These are phyloP conservation scores for Camponotus vicinus DNA, from an alignment of 1,140 invertebrate species.

Conservation along the genomic window DNA sequence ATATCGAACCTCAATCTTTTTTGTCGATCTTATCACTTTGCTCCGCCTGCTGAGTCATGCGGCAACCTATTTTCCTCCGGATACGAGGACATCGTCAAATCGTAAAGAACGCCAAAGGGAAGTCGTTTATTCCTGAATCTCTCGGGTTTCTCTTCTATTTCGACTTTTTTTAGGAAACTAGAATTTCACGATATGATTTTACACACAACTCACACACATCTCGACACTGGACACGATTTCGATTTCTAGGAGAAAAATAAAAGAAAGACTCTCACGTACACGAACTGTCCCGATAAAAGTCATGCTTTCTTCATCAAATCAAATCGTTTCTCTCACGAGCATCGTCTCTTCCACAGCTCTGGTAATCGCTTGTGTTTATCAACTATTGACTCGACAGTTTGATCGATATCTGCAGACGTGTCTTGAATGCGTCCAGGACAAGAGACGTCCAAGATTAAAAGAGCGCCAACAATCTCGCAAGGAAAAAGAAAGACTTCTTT, in stretches of 20 bases:
- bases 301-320: conserved; percentile 9
- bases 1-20: conserved; percentile 18
- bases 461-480: not conserved
- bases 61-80: conserved; percentile 4
- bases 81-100: not conserved
- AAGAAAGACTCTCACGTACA: not conserved
- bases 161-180: conserved; percentile 29
- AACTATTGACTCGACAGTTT: conserved; percentile 29
- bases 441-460: conserved; percentile 20
- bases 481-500: not conserved
- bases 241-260: not conserved
- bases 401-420: conserved; percentile 6
- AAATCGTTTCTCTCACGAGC: conserved; percentile 31
- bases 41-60: not conserved
- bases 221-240: not conserved
- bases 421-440: not conserved
- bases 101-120: not conserved
- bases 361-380: conserved; percentile 47
- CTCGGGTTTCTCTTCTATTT: not conserved
- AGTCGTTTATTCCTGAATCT: not conserved
- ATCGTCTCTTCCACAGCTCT: not conserved
- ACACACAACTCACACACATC: too few species aligned
- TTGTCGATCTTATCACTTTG: conserved; percentile 4
- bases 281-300: not conserved
- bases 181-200: not conserved